phyloP scores from a whole-genome alignment of 2,888 invertebrate genomes.

The Sclerodermus sp. region DNA sequence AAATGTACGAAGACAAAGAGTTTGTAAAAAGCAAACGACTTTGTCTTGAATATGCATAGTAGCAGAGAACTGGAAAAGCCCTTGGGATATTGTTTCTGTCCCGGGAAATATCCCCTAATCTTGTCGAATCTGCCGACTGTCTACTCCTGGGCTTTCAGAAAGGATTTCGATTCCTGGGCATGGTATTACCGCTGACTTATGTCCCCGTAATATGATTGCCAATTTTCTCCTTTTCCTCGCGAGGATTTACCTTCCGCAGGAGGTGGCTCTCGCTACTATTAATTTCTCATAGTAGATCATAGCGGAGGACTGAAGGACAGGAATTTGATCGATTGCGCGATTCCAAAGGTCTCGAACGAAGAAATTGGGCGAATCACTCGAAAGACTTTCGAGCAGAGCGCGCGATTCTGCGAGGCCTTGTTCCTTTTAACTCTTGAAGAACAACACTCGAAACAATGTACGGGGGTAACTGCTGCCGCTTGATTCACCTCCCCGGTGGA shows the following conservation, averaged over 20 bases:
- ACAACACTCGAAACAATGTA: too few species aligned
- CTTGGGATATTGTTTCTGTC: slow-evolving; percentile 28
- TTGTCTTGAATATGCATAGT: too few species aligned
- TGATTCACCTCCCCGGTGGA: too few species aligned
- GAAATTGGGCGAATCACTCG: neutral
- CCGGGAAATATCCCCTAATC: slow-evolving; percentile 32
- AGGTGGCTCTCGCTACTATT: neutral
- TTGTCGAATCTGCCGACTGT: slow-evolving; percentile 29
- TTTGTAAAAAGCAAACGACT: too few species aligned
- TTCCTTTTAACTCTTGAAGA: too few species aligned
- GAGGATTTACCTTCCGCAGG: slow-evolving; percentile 3
- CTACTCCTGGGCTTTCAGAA: slow-evolving; percentile 18
- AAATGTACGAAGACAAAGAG: too few species aligned
- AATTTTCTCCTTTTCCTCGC: slow-evolving; percentile 23
- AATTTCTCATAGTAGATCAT: neutral
- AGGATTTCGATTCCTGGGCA: slow-evolving; percentile 19
- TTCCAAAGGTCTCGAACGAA: neutral
- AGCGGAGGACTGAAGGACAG: neutral
- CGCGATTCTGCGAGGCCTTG: too few species aligned
- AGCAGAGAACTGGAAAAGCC: neutral
- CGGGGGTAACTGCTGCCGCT: too few species aligned
- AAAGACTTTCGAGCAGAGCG: too few species aligned
- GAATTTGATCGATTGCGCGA: neutral
- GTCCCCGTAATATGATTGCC: slow-evolving; percentile 38
- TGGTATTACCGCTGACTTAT: slow-evolving; percentile 29